These are phyloP conservation scores for Nyctibius grandis DNA, from an alignment of 2,797 vertebrate species.

Conservation along the genomic window DNA sequence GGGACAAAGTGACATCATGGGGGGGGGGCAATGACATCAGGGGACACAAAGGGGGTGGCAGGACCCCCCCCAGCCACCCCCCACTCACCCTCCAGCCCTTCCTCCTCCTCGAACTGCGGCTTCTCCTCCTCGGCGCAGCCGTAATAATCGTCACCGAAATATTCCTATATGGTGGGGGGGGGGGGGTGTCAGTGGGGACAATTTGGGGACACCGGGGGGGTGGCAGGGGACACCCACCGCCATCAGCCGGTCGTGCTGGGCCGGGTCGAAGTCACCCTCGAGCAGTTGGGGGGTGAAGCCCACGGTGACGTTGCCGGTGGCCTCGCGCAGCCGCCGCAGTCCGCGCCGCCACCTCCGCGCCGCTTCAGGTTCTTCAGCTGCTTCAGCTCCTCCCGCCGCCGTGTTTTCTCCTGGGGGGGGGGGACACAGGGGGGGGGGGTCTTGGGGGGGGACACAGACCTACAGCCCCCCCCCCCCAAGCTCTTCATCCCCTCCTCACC, in stretches of 20 bases:
- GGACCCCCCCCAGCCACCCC: too few species aligned
- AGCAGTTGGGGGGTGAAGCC: slow-evolving; percentile 79
- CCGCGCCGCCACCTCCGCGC: slow-evolving; percentile 83
- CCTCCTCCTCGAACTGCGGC: slow-evolving; percentile 86
- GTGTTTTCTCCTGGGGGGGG: slow-evolving; percentile 80
- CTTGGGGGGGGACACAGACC: neutral
- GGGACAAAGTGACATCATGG: neutral
- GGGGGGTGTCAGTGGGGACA: neutral
- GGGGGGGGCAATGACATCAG: too few species aligned
- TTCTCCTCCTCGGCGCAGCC: slow-evolving; percentile 80
- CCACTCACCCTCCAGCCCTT: slow-evolving; percentile 79
- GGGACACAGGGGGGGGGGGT: too few species aligned
- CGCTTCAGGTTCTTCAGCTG: slow-evolving; percentile 92
- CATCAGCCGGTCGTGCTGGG: slow-evolving; percentile 86
- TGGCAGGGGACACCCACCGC: slow-evolving; percentile 74
- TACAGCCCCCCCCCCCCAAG: neutral
- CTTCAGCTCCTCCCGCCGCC: slow-evolving; percentile 87
- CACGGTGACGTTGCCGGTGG: slow-evolving; percentile 80
- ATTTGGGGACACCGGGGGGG: neutral
- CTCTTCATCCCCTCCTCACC: slow-evolving; percentile 60
- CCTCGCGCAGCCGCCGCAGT: slow-evolving; percentile 80
- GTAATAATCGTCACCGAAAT: slow-evolving; percentile 86
- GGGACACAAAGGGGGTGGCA: too few species aligned
- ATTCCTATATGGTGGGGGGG: slow-evolving; percentile 70
- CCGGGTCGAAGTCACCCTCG: slow-evolving; percentile 84